Evolutionary conservation across 1,140 invertebrate genomes (phyloP), one percentile per base, ranked within the genome.

Genomic region (Triops longicaudatus): DNA sequence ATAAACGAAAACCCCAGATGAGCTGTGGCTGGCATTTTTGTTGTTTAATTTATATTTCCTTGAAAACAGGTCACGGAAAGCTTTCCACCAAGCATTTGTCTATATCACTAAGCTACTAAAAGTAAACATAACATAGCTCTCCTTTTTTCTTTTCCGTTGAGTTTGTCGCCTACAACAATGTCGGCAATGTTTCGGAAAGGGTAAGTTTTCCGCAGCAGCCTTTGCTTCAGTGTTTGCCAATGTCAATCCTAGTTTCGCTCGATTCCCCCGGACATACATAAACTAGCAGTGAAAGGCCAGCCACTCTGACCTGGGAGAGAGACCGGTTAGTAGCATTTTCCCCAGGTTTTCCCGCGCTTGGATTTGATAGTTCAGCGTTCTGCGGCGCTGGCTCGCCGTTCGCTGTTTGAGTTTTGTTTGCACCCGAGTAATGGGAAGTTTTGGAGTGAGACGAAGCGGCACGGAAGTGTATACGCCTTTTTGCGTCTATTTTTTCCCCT

Each of bases 381-480:
- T 63, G 50, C 17, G 22, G 14, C 22, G 17, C 50, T 22, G 14
- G 50, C 17, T 63, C 50, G 17, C 50, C 6, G 10, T 63, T 63
- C 50, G 50, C 50, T 17, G 50, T 63, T 63, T 14, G 50, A 22
- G 17, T 12, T 63, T 63, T 63, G 50, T n/a, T 63, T 63, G 14
- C 10, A 63, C 50, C 14, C 14, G 22, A 17, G 6, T 22, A 14
- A 14, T 63, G 14, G 50, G 50, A 63, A 63, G 50, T 63, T 63
- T 17, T 63, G 22, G 50, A 37, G 31, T 37, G 50, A 63, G 50
- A 63, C 50, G 50, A 22, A 63, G 50, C 50, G 50, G n/a, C 7
- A 63, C 50, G 50, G n/a, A n/a, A 63, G 50, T 63, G 50, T 63
- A 37, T 37, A 63, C 50, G 50, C 50, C 50, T 63, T 63, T 63